Evolutionary conservation across 1,140 invertebrate genomes (phyloP).

Genomic region (Ceratoteleas bidentatus): DNA sequence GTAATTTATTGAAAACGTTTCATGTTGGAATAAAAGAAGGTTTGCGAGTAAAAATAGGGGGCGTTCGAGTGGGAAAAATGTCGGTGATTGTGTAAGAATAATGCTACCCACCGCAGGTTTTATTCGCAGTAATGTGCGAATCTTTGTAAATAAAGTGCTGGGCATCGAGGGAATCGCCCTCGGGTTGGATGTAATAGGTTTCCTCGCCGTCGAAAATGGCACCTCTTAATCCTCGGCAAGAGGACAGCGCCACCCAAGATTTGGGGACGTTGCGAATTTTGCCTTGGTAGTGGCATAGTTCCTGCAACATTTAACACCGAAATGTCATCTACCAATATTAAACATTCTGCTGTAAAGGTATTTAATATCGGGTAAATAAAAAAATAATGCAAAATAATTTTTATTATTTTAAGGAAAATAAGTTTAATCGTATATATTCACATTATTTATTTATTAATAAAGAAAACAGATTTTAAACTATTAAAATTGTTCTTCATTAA

Average conservation of each 20-base stretch:
- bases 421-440: too few relatives aligned
- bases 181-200: constrained; percentile 86
- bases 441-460: too few relatives aligned
- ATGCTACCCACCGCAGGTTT: constrained; percentile 84
- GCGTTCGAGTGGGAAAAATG: not conserved
- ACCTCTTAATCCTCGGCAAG: constrained; percentile 90
- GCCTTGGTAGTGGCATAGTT: constrained; percentile 93
- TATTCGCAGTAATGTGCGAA: constrained; percentile 85
- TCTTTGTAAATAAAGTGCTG: constrained; percentile 87
- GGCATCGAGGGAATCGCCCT: constrained; percentile 79
- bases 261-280: constrained; percentile 85
- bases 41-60: too few relatives aligned
- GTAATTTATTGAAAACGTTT: too few relatives aligned
- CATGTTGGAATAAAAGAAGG: too few relatives aligned
- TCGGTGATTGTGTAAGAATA: not conserved
- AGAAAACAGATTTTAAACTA: too few relatives aligned
- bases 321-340: too few relatives aligned
- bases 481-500: too few relatives aligned
- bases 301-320: constrained; percentile 85
- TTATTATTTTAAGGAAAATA: too few relatives aligned
- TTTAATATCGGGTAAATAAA: too few relatives aligned
- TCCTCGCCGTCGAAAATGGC: constrained; percentile 90
- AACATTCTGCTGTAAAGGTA: too few relatives aligned
- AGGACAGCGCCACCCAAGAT: constrained; percentile 93
- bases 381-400: too few relatives aligned